Evolutionary conservation across 2,113 vertebrate genomes (phyloP).

Genomic region (Heliornis fulica): DNA sequence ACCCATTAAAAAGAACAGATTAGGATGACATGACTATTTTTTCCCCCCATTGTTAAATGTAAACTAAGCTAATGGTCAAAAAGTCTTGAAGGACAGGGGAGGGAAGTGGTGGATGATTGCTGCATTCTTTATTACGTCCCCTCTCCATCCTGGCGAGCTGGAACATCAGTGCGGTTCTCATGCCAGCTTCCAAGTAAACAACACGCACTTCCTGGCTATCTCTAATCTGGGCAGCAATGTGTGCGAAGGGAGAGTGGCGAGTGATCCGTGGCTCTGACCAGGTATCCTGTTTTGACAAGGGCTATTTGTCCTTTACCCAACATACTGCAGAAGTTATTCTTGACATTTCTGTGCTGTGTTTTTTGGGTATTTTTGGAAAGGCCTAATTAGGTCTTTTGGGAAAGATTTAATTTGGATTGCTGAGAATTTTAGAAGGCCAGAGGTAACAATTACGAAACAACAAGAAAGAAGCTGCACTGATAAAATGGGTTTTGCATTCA

Average conservation of each 20-base stretch:
- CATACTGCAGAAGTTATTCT: constrained; percentile 19
- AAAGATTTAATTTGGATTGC: constrained; percentile 51
- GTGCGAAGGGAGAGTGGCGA: constrained; percentile 33
- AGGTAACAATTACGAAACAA: constrained; percentile 32
- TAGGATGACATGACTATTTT: constrained; percentile 17
- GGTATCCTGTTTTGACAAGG: constrained; percentile 74
- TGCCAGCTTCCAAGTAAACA: constrained; percentile 60
- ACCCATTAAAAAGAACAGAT: constrained; percentile 2
- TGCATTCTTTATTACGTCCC: constrained; percentile 5
- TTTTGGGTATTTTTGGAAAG: constrained; percentile 25
- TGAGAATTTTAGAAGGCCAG: not conserved
- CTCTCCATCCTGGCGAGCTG: not conserved
- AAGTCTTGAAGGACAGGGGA: not conserved
- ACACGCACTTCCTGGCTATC: constrained; percentile 64
- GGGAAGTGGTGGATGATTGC: constrained; percentile 1
- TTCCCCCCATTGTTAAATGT: constrained; percentile 44
- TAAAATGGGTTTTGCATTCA: not conserved
- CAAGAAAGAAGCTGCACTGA: not conserved
- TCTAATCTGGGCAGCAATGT: constrained; percentile 59
- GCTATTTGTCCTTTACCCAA: constrained; percentile 61
- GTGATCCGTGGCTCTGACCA: constrained; percentile 10
- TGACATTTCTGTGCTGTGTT: not conserved
- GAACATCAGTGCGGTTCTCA: constrained; percentile 34
- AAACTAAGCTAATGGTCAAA: constrained; percentile 44
- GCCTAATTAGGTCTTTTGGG: constrained; percentile 54